Conservation (phyloP, 2,113 vertebrate genomes). For the Megaceryle torquata region DNA sequence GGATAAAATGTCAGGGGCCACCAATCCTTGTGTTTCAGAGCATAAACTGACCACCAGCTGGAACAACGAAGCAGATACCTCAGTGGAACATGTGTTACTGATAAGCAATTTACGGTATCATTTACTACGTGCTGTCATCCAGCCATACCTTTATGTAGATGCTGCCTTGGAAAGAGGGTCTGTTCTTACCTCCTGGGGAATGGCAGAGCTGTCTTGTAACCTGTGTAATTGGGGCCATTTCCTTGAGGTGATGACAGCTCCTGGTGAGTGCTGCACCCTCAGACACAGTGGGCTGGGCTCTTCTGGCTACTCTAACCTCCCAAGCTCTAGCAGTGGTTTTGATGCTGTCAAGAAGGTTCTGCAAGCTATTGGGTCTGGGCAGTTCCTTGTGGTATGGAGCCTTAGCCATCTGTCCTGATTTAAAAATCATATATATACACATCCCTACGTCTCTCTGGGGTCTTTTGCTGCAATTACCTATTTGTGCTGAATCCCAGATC, state of each 20-base stretch:
- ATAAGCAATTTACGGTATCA: not conserved
- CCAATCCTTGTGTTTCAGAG: not conserved
- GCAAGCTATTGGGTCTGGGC: not conserved
- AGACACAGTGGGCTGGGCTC: not conserved
- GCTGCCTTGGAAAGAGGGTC: not conserved
- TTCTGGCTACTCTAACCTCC: not conserved
- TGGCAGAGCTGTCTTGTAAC: not conserved
- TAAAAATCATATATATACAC: not conserved
- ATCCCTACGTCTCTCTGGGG: not conserved
- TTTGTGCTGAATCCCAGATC: not conserved
- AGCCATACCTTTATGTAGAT: not conserved
- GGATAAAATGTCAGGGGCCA: not conserved
- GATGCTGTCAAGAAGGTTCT: not conserved
- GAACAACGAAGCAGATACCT: not conserved
- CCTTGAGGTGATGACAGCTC: not conserved
- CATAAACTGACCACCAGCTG: not conserved
- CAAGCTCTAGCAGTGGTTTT: not conserved
- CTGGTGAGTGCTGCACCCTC: not conserved
- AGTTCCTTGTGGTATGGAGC: not conserved
- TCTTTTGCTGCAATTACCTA: not conserved
- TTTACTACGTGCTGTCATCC: not conserved
- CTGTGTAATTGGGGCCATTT: not conserved
- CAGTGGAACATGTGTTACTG: not conserved
- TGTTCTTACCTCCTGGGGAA: not conserved
- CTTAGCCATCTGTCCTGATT: not conserved